Evolutionary conservation across 2,113 vertebrate species (phyloP).

Genomic region (Pollachius pollachius): DNA sequence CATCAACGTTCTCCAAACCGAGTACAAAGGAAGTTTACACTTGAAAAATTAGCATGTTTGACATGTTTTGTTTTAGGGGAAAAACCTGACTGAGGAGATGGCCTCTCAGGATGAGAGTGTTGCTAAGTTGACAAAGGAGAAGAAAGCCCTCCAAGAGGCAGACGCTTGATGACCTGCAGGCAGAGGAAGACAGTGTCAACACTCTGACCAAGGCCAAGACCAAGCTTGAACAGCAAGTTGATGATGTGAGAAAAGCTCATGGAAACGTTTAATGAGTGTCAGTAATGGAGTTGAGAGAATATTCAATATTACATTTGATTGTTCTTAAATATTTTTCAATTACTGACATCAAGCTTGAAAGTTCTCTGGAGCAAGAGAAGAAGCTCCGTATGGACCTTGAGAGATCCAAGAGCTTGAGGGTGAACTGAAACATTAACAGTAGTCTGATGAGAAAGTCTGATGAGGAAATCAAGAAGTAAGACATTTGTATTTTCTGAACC

Average conservation of each 20-base stretch:
- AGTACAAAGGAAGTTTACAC: no score
- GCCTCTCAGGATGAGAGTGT: constrained; percentile 70
- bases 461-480: no score
- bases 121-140: constrained; percentile 74
- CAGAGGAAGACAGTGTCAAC: constrained; percentile 74
- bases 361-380: no score
- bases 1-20: no score
- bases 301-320: no score
- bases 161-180: constrained; percentile 73
- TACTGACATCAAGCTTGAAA: no score
- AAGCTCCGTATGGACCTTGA: constrained; percentile 62
- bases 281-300: no score
- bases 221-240: no score
- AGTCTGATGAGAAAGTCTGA: no score
- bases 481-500: no score
- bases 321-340: no score
- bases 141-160: constrained; percentile 75
- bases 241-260: constrained; percentile 38
- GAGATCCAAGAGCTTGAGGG: constrained; percentile 64
- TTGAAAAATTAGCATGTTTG: not conserved
- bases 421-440: constrained; percentile 55
- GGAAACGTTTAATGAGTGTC: constrained; percentile 71
- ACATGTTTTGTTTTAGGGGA: constrained; percentile 29
- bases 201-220: constrained; percentile 54
- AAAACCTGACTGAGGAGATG: constrained; percentile 54